These are phyloP conservation scores for Troides helena DNA, from an alignment of 2,888 invertebrate genomes.

Conservation along the genomic window DNA sequence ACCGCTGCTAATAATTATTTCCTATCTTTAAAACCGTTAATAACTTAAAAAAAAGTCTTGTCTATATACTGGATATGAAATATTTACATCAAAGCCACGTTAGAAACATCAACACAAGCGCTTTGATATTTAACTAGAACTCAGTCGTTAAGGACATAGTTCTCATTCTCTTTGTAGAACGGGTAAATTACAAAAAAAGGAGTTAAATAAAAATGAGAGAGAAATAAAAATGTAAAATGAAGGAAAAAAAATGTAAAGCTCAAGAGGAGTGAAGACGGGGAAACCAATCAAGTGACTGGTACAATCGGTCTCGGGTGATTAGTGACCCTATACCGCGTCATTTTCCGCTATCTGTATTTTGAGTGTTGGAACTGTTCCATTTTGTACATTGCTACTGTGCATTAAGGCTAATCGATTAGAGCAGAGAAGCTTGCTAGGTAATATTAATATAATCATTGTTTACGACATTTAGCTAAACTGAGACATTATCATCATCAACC, in stretches of 20 bases:
- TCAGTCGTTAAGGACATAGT: neutral
- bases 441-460: neutral
- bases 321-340: constrained; percentile 33
- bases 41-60: no score
- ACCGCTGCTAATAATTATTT: no score
- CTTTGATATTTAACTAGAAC: no score
- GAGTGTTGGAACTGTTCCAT: constrained; percentile 27
- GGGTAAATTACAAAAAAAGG: constrained; percentile 66
- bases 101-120: no score
- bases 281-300: constrained; percentile 45
- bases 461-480: neutral
- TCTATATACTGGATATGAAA: no score
- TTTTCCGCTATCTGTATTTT: constrained; percentile 31
- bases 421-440: neutral
- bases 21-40: no score
- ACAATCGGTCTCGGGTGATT: constrained; percentile 40
- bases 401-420: constrained; percentile 20
- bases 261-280: constrained; percentile 53
- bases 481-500: neutral
- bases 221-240: constrained; percentile 69
- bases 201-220: constrained; percentile 68
- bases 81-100: no score
- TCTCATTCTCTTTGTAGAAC: neutral
- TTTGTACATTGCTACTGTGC: constrained; percentile 9
- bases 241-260: constrained; percentile 70